Conservation (phyloP, 2,888 invertebrate genomes). For the Drosophila kambysellisi region DNA sequence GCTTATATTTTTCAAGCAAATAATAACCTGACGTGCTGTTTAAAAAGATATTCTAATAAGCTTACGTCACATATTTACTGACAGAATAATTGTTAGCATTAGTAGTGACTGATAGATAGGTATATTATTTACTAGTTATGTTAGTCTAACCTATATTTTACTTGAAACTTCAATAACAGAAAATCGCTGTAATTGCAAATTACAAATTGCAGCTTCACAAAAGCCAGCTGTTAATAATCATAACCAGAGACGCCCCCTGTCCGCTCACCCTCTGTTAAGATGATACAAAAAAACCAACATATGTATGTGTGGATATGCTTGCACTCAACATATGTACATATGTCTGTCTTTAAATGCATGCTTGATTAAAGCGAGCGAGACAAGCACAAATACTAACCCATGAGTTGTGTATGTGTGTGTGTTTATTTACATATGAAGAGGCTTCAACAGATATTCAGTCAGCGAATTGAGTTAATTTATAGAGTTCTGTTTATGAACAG, state of each 20-base stretch:
- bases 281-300: constrained; percentile 2
- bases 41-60: neutral
- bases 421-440: constrained; percentile 11
- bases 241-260: constrained; percentile 23
- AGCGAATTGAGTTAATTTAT: constrained; percentile 24
- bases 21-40: neutral
- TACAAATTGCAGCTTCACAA: constrained; percentile 26
- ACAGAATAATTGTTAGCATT: neutral
- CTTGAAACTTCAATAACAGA: constrained; percentile 11
- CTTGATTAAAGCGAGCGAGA: constrained; percentile 20
- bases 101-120: neutral
- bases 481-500: constrained; percentile 1
- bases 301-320: constrained; percentile 4
- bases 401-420: constrained; percentile 16
- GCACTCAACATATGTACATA: neutral
- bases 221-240: constrained; percentile 46
- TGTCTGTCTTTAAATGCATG: neutral
- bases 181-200: constrained; percentile 18
- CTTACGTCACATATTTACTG: constrained; percentile 7
- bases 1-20: neutral
- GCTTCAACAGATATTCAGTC: constrained; percentile 7
- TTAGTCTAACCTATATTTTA: neutral
- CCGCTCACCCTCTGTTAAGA: neutral
- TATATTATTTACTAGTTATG: neutral
- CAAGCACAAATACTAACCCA: constrained; percentile 4